Conservation (phyloP, 2,113 vertebrate species). For the Tragelaphus imberbis region DNA sequence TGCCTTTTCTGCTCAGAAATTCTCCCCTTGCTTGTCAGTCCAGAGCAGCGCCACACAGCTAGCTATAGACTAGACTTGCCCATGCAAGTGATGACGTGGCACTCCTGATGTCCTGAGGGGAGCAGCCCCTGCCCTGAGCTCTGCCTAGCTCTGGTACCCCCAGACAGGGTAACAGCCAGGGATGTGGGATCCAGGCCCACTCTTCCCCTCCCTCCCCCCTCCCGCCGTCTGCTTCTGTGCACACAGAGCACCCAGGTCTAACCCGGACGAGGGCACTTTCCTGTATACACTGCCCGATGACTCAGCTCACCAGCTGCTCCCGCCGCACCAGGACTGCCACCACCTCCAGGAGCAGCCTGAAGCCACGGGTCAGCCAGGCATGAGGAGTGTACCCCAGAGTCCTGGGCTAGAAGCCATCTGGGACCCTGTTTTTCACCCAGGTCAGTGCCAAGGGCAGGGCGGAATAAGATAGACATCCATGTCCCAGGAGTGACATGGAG, state of each 20-base stretch:
- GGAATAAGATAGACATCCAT: neutral
- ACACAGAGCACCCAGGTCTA: conserved; percentile 67
- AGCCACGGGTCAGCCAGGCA: conserved; percentile 58
- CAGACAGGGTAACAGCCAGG: neutral
- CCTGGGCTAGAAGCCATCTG: conserved; percentile 60
- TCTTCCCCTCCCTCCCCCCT: neutral
- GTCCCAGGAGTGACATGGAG: neutral
- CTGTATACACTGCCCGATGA: conserved; percentile 82
- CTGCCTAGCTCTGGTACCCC: neutral
- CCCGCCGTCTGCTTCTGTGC: neutral
- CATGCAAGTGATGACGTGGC: neutral
- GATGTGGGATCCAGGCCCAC: fast-evolving
- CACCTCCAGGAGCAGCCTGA: conserved; percentile 76
- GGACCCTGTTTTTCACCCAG: conserved; percentile 77
- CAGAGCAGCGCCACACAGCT: neutral
- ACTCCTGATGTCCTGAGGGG: neutral
- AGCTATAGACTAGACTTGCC: neutral
- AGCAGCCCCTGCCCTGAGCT: neutral
- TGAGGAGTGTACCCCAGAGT: conserved; percentile 54
- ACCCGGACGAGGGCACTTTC: conserved; percentile 78
- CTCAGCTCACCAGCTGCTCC: conserved; percentile 83
- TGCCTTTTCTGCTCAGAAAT: neutral
- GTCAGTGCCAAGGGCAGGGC: conserved; percentile 54
- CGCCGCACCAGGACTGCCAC: conserved; percentile 68
- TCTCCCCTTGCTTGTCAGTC: neutral